These are phyloP conservation scores for Microcebus ravelobensis DNA, from an alignment of 2,113 vertebrate species.

Conservation along the genomic window DNA sequence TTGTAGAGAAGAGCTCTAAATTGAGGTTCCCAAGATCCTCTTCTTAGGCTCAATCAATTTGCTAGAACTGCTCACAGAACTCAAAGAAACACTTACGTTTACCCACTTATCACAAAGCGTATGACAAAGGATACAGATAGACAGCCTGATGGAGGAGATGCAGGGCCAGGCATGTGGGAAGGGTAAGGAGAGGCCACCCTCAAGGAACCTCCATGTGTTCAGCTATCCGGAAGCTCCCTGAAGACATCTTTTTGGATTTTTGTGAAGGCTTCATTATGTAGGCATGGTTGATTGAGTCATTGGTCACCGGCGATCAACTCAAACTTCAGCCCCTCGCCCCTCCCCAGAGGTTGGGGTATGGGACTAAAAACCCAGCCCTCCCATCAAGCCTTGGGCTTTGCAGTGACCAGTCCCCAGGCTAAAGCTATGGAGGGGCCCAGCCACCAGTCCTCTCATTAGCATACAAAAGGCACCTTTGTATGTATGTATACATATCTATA, in stretches of 20 bases:
- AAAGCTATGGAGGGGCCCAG: background rate
- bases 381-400: background rate
- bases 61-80: background rate
- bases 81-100: background rate
- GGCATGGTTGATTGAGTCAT: too few relatives aligned
- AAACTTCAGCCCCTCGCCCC: too few relatives aligned
- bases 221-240: background rate
- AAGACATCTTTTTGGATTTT: background rate
- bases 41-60: background rate
- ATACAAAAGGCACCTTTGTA: background rate
- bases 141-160: background rate
- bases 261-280: background rate
- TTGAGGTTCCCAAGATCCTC: background rate
- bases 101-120: background rate
- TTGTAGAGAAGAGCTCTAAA: background rate
- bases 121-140: background rate
- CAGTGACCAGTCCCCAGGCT: background rate
- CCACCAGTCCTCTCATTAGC: background rate
- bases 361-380: background rate
- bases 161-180: background rate
- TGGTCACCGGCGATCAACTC: background rate
- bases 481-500: too few relatives aligned
- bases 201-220: background rate
- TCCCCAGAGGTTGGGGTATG: background rate
- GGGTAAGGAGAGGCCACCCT: fast-evolving